Evolutionary conservation across 1,140 invertebrate species (phyloP).

Genomic region (Drosophila serrata): DNA sequence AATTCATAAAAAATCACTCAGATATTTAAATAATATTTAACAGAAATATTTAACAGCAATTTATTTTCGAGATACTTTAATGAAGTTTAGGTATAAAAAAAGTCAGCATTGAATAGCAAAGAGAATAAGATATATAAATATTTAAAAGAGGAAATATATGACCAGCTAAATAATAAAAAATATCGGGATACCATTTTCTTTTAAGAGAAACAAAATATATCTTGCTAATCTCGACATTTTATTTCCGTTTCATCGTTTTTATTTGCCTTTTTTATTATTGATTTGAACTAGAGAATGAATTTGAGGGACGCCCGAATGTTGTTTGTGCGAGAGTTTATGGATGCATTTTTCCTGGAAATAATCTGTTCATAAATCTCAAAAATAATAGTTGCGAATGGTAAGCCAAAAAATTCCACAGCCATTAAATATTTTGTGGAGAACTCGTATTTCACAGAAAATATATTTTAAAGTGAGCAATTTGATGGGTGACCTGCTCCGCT

Average conservation of each 20-base stretch:
- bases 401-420: conserved; percentile 3
- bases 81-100: not conserved
- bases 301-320: not conserved
- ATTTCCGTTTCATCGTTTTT: conserved; percentile 7
- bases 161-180: not conserved
- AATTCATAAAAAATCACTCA: not conserved
- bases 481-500: conserved; percentile 11
- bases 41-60: not conserved
- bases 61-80: not conserved
- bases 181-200: not conserved
- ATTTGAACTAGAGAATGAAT: conserved; percentile 8
- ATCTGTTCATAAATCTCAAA: conserved; percentile 7
- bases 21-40: not conserved
- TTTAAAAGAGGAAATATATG: not conserved
- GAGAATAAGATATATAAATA: not conserved
- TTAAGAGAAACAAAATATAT: not conserved
- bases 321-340: not conserved
- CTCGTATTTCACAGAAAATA: conserved; percentile 10
- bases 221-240: not conserved
- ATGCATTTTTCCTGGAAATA: not conserved
- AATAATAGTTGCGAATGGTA: conserved; percentile 10
- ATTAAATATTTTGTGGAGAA: conserved; percentile 16
- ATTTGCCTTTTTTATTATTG: conserved; percentile 16
- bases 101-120: not conserved
- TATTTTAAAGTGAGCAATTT: conserved; percentile 24